A percentile compares a stretch with the other conserved stretches of the same genome.
Evolutionary conservation across 2,113 vertebrate species (phyloP).

Genomic region (Dendropsophus ebraccatus): DNA sequence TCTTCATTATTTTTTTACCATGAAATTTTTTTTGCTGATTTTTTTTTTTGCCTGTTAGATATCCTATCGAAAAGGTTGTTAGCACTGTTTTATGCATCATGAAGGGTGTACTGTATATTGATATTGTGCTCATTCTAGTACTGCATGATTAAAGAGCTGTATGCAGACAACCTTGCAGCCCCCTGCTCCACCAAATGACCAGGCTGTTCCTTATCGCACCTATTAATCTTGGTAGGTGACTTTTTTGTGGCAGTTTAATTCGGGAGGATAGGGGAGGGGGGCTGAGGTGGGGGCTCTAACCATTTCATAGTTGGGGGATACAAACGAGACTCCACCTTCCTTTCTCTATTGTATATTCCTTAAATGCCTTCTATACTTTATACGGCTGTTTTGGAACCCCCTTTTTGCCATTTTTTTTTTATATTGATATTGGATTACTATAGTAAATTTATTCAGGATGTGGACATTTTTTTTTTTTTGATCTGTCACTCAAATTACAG

Average conservation of each 20-base stretch:
- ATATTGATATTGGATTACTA: no score
- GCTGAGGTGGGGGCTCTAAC: constrained; percentile 37
- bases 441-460: constrained; percentile 31
- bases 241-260: constrained; percentile 46
- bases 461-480: constrained; percentile 61
- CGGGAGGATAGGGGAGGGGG: not conserved
- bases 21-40: constrained; percentile 15
- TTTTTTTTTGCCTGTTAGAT: not conserved
- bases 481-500: constrained; percentile 65
- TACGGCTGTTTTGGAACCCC: not conserved
- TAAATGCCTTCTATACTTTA: constrained; percentile 9
- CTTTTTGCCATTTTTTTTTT: not conserved
- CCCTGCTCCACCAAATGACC: not conserved
- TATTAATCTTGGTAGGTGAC: constrained; percentile 36
- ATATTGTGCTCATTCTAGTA: constrained; percentile 63
- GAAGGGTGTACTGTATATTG: constrained; percentile 64
- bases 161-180: constrained; percentile 57
- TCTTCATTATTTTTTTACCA: not conserved
- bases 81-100: constrained; percentile 62
- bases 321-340: constrained; percentile 69
- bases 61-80: not conserved
- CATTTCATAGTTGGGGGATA: constrained; percentile 63
- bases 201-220: constrained; percentile 10
- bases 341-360: constrained; percentile 31
- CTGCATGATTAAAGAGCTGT: constrained; percentile 63